A percentile compares a stretch with the other conserved stretches of the same genome.
phyloP scores from a whole-genome alignment of 2,113 vertebrate genomes.

The Zapus hudsonius region DNA sequence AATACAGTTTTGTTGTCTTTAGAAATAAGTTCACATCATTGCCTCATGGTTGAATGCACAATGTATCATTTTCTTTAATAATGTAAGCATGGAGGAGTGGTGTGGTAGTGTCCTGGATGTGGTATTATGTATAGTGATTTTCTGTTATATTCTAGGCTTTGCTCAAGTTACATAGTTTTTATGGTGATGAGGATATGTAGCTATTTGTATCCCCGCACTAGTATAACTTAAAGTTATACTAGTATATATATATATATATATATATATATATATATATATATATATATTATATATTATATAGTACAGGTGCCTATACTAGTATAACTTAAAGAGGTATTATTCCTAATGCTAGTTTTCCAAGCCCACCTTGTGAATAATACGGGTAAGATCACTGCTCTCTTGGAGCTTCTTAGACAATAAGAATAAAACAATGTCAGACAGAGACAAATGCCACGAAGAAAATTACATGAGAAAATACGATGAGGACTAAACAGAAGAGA shows the following conservation, averaged over 20 bases:
- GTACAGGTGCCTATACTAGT: too few species aligned
- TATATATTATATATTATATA: background rate
- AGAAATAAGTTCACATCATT: background rate
- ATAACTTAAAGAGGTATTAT: background rate
- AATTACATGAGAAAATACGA: conserved; percentile 29
- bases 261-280: background rate
- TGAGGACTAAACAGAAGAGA: background rate
- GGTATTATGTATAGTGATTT: background rate
- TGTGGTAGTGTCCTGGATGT: background rate
- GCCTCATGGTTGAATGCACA: background rate
- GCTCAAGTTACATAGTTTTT: background rate
- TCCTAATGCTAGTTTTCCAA: background rate
- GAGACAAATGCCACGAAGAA: conserved; percentile 1
- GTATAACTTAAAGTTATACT: too few species aligned
- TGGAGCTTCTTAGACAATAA: conserved; percentile 41
- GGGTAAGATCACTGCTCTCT: background rate
- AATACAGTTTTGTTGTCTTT: conserved; percentile 18
- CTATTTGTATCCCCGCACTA: background rate
- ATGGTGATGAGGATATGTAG: background rate
- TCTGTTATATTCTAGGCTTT: background rate
- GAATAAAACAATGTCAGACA: conserved; percentile 15
- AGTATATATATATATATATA: background rate
- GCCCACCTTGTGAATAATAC: background rate
- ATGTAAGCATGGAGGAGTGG: background rate
- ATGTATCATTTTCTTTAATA: conserved; percentile 15